Conservation (phyloP, 2,113 vertebrate genomes). For the Pelobates fuscus region DNA sequence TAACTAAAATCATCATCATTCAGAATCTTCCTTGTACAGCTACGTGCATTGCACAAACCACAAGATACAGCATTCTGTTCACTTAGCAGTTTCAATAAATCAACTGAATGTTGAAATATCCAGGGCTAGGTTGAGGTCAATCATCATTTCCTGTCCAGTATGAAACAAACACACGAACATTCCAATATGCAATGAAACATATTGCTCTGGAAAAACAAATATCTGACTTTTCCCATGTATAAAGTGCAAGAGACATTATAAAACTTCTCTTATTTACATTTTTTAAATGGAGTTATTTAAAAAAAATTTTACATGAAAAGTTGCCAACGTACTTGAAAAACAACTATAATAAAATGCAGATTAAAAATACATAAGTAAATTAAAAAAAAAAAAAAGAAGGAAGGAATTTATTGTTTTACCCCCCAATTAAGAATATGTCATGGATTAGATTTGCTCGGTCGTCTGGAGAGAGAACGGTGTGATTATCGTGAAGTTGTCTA, state of each 20-base stretch:
- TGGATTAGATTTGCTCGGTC: conserved; percentile 90
- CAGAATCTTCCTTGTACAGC: too few species aligned
- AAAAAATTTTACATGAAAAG: neutral
- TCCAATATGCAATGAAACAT: conserved; percentile 29
- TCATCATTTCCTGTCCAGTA: conserved; percentile 41
- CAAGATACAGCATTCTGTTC: conserved; percentile 20
- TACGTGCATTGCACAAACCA: too few species aligned
- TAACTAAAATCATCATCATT: too few species aligned
- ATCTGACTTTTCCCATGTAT: too few species aligned
- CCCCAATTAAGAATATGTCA: conserved; percentile 84
- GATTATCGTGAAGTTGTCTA: conserved; percentile 68
- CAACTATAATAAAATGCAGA: neutral
- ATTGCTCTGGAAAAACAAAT: conserved; percentile 10
- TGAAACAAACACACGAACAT: conserved; percentile 32
- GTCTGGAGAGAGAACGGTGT: conserved; percentile 71
- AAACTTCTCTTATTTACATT: conserved; percentile 37
- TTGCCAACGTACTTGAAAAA: neutral
- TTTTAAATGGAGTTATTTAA: too few species aligned
- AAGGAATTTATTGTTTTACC: conserved; percentile 64
- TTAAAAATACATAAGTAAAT: neutral
- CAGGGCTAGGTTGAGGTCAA: conserved; percentile 33
- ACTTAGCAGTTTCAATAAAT: conserved; percentile 44
- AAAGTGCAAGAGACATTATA: too few species aligned
- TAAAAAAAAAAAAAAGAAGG: neutral
- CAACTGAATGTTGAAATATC: conserved; percentile 25